Conservation (phyloP, 2,888 invertebrate species). For the Agrilus mali region DNA sequence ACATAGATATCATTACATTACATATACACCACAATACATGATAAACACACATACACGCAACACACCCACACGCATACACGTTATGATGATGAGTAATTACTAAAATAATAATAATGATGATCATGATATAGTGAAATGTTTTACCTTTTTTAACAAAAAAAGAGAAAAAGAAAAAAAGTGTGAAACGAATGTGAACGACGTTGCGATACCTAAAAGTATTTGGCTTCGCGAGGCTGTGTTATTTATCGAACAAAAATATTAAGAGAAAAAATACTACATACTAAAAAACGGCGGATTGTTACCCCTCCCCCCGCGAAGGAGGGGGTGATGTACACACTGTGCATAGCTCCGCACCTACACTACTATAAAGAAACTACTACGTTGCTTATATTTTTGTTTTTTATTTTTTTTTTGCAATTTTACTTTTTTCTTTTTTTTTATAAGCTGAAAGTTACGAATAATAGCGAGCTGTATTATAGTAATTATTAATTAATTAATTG, state of each 20-base stretch:
- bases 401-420: conserved; percentile 8
- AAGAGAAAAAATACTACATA: conserved; percentile 16
- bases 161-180: too few species aligned
- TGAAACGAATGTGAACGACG: conserved; percentile 15
- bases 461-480: conserved; percentile 24
- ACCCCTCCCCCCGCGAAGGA: too few species aligned
- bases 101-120: conserved; percentile 11
- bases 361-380: conserved; percentile 11
- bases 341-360: conserved; percentile 31
- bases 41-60: background rate
- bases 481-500: conserved; percentile 16
- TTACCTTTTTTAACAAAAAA: conserved; percentile 11
- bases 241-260: conserved; percentile 35
- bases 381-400: conserved; percentile 12
- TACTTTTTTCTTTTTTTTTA: conserved; percentile 7
- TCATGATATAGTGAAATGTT: conserved; percentile 22
- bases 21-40: conserved; percentile 3
- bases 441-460: conserved; percentile 11
- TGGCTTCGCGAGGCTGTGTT: conserved; percentile 50
- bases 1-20: too few species aligned
- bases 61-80: too few species aligned
- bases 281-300: too few species aligned
- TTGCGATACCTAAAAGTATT: conserved; percentile 40
- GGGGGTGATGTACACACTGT: conserved; percentile 15
- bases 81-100: too few species aligned